Percentiles rank a stretch among this genome's conserved stretches.
Evolutionary conservation across 2,113 vertebrate genomes (phyloP).

Genomic region (Theropithecus gelada): DNA sequence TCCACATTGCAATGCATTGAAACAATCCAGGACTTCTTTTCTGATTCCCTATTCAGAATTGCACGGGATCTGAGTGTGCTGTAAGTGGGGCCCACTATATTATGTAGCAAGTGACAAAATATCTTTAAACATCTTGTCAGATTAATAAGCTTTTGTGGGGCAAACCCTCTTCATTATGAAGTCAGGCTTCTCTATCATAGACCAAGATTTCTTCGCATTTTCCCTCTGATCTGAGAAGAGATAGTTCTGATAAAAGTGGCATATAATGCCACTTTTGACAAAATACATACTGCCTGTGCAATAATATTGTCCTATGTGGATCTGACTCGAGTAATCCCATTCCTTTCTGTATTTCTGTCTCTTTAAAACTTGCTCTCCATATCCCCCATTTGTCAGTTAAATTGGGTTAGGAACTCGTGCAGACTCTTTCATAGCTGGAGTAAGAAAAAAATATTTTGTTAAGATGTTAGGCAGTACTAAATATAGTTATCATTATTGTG

Average conservation of each 20-base stretch:
- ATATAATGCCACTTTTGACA: slow-evolving; percentile 74
- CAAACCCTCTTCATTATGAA: slow-evolving; percentile 79
- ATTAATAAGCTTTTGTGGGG: slow-evolving; percentile 73
- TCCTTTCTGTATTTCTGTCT: slow-evolving; percentile 78
- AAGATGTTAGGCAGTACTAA: slow-evolving; percentile 87
- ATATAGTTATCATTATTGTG: slow-evolving; percentile 90
- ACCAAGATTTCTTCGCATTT: slow-evolving; percentile 75
- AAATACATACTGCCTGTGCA: slow-evolving; percentile 71
- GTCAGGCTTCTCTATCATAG: slow-evolving; percentile 70
- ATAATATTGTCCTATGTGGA: slow-evolving; percentile 70
- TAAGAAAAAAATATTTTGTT: slow-evolving; percentile 83
- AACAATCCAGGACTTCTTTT: slow-evolving; percentile 59
- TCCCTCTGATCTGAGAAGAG: slow-evolving; percentile 70
- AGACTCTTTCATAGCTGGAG: slow-evolving; percentile 73
- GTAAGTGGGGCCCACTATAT: slow-evolving; percentile 55
- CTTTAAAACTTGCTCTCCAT: slow-evolving; percentile 76
- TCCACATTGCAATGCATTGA: slow-evolving; percentile 69
- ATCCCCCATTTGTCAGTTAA: slow-evolving; percentile 80
- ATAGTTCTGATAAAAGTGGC: slow-evolving; percentile 77
- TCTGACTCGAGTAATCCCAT: slow-evolving; percentile 61
- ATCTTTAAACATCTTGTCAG: slow-evolving; percentile 83
- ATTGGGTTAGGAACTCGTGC: slow-evolving; percentile 82
- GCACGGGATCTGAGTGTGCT: slow-evolving; percentile 46
- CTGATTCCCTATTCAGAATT: slow-evolving; percentile 67
- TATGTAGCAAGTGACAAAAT: slow-evolving; percentile 77